These are phyloP conservation scores for Telmatochromis sp. DNA, from an alignment of 2,113 vertebrate species.

Conservation along the genomic window DNA sequence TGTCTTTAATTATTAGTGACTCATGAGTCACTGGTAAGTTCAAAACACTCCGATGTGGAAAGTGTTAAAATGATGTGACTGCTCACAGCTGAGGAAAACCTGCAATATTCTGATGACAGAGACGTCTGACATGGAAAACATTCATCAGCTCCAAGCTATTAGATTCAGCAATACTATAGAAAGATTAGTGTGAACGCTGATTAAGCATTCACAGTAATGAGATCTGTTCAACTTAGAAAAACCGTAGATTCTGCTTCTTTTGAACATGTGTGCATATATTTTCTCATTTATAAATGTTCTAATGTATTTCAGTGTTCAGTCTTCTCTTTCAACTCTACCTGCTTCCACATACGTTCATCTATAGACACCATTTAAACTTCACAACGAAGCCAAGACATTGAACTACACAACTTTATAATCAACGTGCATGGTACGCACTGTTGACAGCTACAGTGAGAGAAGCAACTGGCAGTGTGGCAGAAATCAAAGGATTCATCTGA, in stretches of 20 bases:
- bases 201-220: not conserved
- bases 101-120: not conserved
- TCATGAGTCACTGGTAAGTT: not conserved
- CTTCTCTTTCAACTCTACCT: not conserved
- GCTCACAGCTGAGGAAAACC: not conserved
- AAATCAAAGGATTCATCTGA: not conserved
- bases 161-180: not conserved
- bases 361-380: not conserved
- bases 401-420: not conserved
- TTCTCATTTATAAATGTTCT: not conserved
- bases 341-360: not conserved
- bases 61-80: not conserved
- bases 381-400: not conserved
- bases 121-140: not conserved
- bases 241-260: not conserved
- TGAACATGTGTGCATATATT: not conserved
- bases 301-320: not conserved
- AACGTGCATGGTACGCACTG: not conserved
- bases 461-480: not conserved
- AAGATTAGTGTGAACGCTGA: not conserved
- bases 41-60: not conserved
- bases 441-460: not conserved
- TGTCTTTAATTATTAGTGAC: not conserved
- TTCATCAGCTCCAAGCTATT: not conserved
- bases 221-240: not conserved